Evolutionary conservation across 2,888 invertebrate species (phyloP).

Genomic region (Pseudococcus jackbeardsleyi): DNA sequence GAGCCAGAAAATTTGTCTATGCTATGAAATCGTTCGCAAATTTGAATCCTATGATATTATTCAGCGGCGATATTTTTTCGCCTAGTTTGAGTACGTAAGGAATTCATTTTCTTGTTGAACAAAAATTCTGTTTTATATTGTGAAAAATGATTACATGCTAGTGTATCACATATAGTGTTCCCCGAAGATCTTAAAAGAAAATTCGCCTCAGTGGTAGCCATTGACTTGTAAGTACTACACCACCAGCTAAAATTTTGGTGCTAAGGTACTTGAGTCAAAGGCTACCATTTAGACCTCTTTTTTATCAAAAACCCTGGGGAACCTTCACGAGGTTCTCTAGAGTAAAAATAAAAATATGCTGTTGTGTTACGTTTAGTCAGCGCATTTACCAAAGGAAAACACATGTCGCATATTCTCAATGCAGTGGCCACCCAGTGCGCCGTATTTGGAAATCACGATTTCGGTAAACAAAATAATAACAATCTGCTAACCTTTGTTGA

Average conservation of each 20-base stretch:
- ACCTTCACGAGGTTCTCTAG: no score
- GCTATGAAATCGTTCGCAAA: constrained; percentile 82
- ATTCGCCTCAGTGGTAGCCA: no score
- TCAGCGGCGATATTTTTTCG: constrained; percentile 92
- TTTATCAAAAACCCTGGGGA: no score
- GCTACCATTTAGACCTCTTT: no score
- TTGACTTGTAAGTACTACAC: no score
- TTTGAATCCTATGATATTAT: constrained; percentile 84
- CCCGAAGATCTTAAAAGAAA: no score
- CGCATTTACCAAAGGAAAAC: constrained; percentile 91
- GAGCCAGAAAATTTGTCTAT: constrained; percentile 86
- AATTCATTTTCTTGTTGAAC: background rate
- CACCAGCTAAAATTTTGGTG: no score
- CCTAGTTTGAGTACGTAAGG: constrained; percentile 89
- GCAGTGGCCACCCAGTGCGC: constrained; percentile 87
- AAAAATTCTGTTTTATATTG: no score
- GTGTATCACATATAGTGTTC: no score
- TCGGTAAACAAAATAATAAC: constrained; percentile 76
- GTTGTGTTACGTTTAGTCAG: constrained; percentile 77
- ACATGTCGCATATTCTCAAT: constrained; percentile 91
- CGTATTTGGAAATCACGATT: constrained; percentile 94
- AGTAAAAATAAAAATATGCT: background rate
- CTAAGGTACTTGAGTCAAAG: no score
- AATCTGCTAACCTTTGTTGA: no score
- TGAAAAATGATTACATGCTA: no score